These are phyloP conservation scores for Phrynocephalus versicolor DNA, from an alignment of 2,113 vertebrate genomes.

Conservation along the genomic window DNA sequence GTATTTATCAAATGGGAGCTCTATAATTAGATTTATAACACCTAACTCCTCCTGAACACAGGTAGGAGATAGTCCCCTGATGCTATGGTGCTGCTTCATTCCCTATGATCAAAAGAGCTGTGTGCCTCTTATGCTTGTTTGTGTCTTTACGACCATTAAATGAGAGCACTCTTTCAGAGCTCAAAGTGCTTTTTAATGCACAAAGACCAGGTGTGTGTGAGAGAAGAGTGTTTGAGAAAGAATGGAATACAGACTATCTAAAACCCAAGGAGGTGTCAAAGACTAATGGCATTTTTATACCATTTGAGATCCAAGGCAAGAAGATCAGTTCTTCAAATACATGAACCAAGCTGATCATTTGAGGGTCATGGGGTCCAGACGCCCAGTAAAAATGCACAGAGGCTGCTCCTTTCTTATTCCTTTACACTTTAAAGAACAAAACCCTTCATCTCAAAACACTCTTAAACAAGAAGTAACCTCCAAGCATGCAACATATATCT, in stretches of 20 bases:
- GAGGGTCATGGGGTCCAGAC: neutral
- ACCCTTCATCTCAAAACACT: neutral
- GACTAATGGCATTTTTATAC: slow-evolving; percentile 16
- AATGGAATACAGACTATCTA: slow-evolving; percentile 22
- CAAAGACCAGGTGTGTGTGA: slow-evolving; percentile 33
- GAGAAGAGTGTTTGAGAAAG: slow-evolving; percentile 11
- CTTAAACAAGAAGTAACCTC: neutral
- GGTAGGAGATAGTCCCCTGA: slow-evolving; percentile 36
- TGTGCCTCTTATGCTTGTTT: slow-evolving; percentile 43
- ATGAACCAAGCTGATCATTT: neutral
- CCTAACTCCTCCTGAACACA: neutral
- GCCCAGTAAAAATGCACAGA: neutral
- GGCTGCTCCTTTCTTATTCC: fast-evolving
- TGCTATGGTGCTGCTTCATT: slow-evolving; percentile 39
- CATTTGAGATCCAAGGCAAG: slow-evolving; percentile 15
- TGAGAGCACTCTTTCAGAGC: slow-evolving; percentile 30
- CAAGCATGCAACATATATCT: neutral
- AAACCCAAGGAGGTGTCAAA: slow-evolving; percentile 38
- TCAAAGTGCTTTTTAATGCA: slow-evolving; percentile 41
- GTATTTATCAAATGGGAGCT: slow-evolving; percentile 8
- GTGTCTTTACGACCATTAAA: slow-evolving; percentile 41
- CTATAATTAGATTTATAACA: neutral
- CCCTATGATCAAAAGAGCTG: slow-evolving; percentile 47
- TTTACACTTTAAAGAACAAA: neutral
- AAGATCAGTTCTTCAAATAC: neutral